These are phyloP conservation scores for Heliconius melpomene DNA, from an alignment of 1,140 invertebrate genomes.

Conservation along the genomic window DNA sequence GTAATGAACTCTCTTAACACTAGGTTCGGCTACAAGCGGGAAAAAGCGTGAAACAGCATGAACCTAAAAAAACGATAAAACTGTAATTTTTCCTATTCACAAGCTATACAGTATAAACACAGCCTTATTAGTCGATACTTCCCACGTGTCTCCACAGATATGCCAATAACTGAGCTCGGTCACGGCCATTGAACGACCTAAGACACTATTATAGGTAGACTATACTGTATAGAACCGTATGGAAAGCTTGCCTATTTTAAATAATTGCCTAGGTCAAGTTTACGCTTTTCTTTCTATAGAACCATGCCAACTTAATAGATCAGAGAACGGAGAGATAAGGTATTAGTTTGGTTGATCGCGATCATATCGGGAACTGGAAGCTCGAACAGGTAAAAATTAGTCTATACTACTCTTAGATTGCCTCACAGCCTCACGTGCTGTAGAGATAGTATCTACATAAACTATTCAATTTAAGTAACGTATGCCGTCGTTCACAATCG, in stretches of 20 bases:
- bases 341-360: too few species aligned
- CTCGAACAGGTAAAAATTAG: too few species aligned
- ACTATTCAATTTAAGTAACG: background rate
- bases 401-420: too few species aligned
- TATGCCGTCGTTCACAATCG: background rate
- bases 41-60: too few species aligned
- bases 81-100: background rate
- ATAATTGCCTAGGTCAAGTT: too few species aligned
- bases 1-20: background rate
- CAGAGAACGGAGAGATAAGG: too few species aligned
- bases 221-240: too few species aligned
- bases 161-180: conserved; percentile 25
- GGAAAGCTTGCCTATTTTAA: too few species aligned
- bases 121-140: conserved; percentile 17
- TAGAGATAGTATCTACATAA: background rate
- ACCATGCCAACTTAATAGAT: too few species aligned
- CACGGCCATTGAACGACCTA: conserved; percentile 18
- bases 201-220: background rate
- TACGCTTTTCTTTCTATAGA: too few species aligned
- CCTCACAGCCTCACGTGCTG: too few species aligned
- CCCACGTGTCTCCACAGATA: background rate
- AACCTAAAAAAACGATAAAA: background rate
- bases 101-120: background rate
- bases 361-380: too few species aligned
- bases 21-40: background rate